Base-by-base conservation (phyloP, 2,797 vertebrate species). In the Xiphophorus birchmanni region DNA sequence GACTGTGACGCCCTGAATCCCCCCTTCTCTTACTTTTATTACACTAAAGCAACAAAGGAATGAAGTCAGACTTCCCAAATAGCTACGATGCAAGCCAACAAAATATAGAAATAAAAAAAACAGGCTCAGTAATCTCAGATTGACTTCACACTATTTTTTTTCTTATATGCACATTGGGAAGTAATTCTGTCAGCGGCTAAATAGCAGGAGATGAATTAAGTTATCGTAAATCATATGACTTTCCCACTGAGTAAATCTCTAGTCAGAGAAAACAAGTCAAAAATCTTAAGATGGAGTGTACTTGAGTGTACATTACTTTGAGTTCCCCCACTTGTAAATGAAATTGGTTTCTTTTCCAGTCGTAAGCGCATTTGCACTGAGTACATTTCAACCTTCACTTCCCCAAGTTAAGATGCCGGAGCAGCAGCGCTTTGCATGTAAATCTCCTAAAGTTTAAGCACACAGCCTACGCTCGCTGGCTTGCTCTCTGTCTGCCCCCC, bases 371-470 rank as follows among this genome's bases (percentile, higher is more conserved):
- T 95, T 95, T 94, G 90, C 91, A 87, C 84, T 72, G 86, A 92
- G 91, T 89, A 91, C 92, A 95, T 95, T 95, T 95, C 92, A 94
- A 90, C 93, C 92, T 94, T 89, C 90, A 88, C 92, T 92, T 92
- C 93, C 89, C 87, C 87, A 88, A 92, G 81, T 93, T 94, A 95
- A 94, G 93, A 93, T 89, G 88, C 91, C 89, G 87, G 80, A 88
- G 87, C 91, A 88, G 79, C 88, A 17, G 86, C 78, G 87, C 93
- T 94, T 92, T 91, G 90, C 91, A 95, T 95, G 93, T 92, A 95
- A 95, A 95, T 95, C 93, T 93, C 89, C 79, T 80, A 87, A 54
- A 92, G 80, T 91, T 93, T 91, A 92, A 94, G 91, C 90, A 91
- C 93, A 91, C 92, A 89, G 90, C 91, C 92, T 91, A 93, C 89